Conservation (phyloP, 2,888 invertebrate genomes). For the Phyllotreta striolata region DNA sequence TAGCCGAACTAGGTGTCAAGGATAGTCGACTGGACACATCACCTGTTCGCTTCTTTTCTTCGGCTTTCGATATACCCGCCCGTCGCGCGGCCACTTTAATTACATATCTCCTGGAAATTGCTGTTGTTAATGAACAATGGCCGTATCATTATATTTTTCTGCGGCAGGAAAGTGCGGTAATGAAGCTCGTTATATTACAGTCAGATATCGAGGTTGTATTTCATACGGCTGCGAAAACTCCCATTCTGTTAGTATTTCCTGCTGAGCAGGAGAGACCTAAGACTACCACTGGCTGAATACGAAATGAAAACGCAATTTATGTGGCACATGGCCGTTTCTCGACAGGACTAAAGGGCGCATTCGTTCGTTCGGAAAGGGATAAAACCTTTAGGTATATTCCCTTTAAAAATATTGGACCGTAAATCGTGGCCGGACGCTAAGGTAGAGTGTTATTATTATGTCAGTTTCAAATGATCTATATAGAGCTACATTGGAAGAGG, state of each 20-base stretch:
- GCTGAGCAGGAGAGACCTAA: slow-evolving; percentile 14
- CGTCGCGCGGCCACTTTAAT: too few species aligned
- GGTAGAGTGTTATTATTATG: slow-evolving; percentile 30
- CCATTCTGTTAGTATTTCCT: slow-evolving; percentile 10
- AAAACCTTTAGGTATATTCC: slow-evolving; percentile 24
- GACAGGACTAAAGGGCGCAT: slow-evolving; percentile 23
- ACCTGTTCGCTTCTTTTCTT: slow-evolving; percentile 17
- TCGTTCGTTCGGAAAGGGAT: slow-evolving; percentile 16
- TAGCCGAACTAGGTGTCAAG: slow-evolving; percentile 44
- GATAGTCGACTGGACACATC: slow-evolving; percentile 26
- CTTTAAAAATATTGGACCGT: slow-evolving; percentile 27
- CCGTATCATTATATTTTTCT: slow-evolving; percentile 10
- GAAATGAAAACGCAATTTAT: slow-evolving; percentile 44
- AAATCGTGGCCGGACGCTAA: slow-evolving; percentile 23
- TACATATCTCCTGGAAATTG: too few species aligned
- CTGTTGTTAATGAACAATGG: too few species aligned
- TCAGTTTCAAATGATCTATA: slow-evolving; percentile 30
- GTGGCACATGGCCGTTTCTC: slow-evolving; percentile 21
- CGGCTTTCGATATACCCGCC: slow-evolving; percentile 13
- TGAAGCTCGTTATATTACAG: too few species aligned
- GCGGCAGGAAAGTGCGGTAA: too few species aligned
- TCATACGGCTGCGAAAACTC: background rate
- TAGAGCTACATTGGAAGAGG: slow-evolving; percentile 3
- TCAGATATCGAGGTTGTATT: background rate
- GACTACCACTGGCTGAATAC: slow-evolving; percentile 40